A percentile compares a stretch with the other conserved stretches of the same genome.
phyloP scores from a whole-genome alignment of 2,888 invertebrate species.

The Coelinius sp. region DNA sequence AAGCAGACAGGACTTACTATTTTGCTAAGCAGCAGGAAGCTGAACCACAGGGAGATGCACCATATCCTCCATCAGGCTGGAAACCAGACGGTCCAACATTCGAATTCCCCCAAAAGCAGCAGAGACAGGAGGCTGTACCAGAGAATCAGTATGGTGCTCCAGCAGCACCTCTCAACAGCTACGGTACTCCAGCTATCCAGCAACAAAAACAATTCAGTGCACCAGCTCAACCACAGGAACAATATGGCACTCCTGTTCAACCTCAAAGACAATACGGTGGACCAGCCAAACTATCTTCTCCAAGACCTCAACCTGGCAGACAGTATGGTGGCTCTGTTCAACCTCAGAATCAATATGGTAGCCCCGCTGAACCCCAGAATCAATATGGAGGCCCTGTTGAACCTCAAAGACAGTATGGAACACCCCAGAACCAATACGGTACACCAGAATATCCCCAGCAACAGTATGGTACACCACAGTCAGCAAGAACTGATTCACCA shows the following conservation, averaged over 20 bases:
- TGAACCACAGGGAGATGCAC: constrained; percentile 54
- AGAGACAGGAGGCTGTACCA: constrained; percentile 50
- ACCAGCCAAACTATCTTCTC: constrained; percentile 49
- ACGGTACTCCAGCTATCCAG: constrained; percentile 47
- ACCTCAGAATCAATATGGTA: constrained; percentile 55
- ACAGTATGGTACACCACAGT: constrained; percentile 47
- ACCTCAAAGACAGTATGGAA: constrained; percentile 45
- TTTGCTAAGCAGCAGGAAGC: constrained; percentile 65
- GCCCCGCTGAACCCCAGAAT: constrained; percentile 43
- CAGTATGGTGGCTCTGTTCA: constrained; percentile 12
- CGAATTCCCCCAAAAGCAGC: constrained; percentile 65
- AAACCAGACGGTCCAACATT: constrained; percentile 71
- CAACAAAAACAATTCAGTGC: constrained; percentile 46
- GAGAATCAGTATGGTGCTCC: constrained; percentile 57
- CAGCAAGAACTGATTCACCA: constrained; percentile 52
- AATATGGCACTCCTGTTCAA: constrained; percentile 38
- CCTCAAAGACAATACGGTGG: constrained; percentile 49
- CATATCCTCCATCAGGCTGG: constrained; percentile 71
- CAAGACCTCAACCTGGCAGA: constrained; percentile 60
- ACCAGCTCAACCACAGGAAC: constrained; percentile 43
- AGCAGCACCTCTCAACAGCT: constrained; percentile 46
- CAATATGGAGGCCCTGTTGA: constrained; percentile 50
- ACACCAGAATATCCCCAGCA: constrained; percentile 40
- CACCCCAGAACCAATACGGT: constrained; percentile 45
- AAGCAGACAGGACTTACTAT: constrained; percentile 58